Base-by-base conservation (phyloP, 2,113 vertebrate species). In the Bos indicus region DNA sequence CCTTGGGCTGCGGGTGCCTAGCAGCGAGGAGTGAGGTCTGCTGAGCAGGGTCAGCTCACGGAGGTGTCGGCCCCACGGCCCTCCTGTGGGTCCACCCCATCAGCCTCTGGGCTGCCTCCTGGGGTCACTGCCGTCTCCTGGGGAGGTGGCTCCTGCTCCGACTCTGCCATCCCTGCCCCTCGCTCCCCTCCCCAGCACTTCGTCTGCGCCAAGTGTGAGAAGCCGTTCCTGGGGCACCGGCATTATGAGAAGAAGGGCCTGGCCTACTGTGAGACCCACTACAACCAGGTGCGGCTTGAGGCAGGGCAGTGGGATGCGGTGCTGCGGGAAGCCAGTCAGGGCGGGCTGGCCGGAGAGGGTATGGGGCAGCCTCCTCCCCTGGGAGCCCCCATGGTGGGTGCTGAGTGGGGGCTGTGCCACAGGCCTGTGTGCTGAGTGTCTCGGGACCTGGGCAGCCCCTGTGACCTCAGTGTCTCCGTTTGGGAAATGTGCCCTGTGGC, bases 161-260 rank as follows among this genome's bases (percentile, higher is more conserved):
- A 82, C 6, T 15, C 21, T 12, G 0, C 40, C 30, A 6, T 5
- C 13, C 5, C 4, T 0, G 1, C 46, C 25, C 40, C 14, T 48
- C 48, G 10, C 7, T 16, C 46, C 71, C 67, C 12, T 74, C 26
- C 26, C 11, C 94, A 99, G 99, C 99, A 99, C 97, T 99, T 99
- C 57, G 99, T 99, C 97, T 99, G 99, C 54, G 99, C 99, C 97
- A 99, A 99, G 97, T 99, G 99, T 93, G 99, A 99, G 98, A 99
- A 99, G 88, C 99, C 99, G 0, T 99, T 99, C 96, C 95, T 99
- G 97, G 99, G 99, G 3, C 99, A 99, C 57, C 98, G 98, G 8
- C 99, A 99, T 91, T 99, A 99, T 14, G 99, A 99, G 97, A 99
- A 99, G 92, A 99, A 99, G 90, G 99, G 99, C n/a, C 97, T 99